These are phyloP conservation scores for Pterobdella sp. DNA, from an alignment of 2,888 invertebrate species.

Conservation along the genomic window DNA sequence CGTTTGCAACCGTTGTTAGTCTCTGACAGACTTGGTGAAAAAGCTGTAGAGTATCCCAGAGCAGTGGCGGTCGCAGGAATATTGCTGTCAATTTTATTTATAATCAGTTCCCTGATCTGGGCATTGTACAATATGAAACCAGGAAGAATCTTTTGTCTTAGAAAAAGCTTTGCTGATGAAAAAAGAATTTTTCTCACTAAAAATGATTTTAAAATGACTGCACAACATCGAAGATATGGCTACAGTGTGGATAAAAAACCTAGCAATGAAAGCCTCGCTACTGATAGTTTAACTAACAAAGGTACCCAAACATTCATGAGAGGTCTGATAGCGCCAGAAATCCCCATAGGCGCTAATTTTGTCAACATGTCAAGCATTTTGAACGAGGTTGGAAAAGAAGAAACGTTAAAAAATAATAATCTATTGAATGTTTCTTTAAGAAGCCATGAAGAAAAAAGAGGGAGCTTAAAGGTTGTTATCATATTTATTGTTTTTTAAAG, in stretches of 20 bases:
- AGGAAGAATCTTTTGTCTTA: conserved; percentile 28
- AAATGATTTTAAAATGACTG: conserved; percentile 4
- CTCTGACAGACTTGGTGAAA: background rate
- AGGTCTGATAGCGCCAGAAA: conserved; percentile 5
- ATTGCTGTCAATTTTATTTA: conserved; percentile 37
- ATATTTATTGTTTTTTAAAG: background rate
- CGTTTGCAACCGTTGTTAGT: background rate
- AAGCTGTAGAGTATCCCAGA: conserved; percentile 39
- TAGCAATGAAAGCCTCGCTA: background rate
- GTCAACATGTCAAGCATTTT: background rate
- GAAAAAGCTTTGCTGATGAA: conserved; percentile 7
- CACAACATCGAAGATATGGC: conserved; percentile 14
- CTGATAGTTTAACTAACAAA: conserved; percentile 20
- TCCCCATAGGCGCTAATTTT: conserved; percentile 20
- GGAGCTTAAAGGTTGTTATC: background rate
- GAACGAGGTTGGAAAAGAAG: background rate
- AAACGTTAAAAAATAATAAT: background rate
- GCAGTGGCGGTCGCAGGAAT: conserved; percentile 40
- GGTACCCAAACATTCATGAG: conserved; percentile 19
- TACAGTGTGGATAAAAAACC: background rate
- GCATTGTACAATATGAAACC: conserved; percentile 40
- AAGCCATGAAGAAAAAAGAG: background rate
- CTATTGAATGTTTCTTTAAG: background rate
- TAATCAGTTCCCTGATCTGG: conserved; percentile 37
- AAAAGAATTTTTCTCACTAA: conserved; percentile 4